These are phyloP conservation scores for Drosophila testacea DNA, from an alignment of 2,888 invertebrate genomes.

Conservation along the genomic window DNA sequence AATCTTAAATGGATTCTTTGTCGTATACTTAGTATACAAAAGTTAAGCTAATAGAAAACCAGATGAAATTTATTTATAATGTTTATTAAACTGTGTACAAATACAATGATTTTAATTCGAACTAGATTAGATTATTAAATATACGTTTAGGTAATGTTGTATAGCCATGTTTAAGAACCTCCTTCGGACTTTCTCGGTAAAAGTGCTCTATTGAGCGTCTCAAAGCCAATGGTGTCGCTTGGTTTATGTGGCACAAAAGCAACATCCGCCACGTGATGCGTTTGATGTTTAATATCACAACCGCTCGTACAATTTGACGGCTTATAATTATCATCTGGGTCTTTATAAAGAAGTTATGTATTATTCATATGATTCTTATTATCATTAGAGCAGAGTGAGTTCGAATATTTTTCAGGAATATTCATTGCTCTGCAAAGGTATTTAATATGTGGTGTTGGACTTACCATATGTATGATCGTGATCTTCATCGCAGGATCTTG, in stretches of 20 bases:
- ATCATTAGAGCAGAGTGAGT: too few relatives aligned
- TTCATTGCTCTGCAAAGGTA: too few relatives aligned
- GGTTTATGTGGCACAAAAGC: constrained; percentile 65
- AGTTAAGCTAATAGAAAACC: constrained; percentile 23
- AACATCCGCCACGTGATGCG: constrained; percentile 63
- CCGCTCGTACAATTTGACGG: constrained; percentile 45
- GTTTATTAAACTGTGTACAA: constrained; percentile 57
- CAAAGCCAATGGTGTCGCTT: constrained; percentile 54
- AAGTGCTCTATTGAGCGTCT: constrained; percentile 42
- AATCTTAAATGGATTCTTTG: constrained; percentile 24
- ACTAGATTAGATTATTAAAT: constrained; percentile 8
- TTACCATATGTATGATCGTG: constrained; percentile 78
- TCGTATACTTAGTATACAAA: constrained; percentile 34
- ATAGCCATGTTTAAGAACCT: constrained; percentile 31
- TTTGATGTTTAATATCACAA: constrained; percentile 44
- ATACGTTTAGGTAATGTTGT: constrained; percentile 41
- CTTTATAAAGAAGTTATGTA: not conserved
- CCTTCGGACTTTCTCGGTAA: not conserved
- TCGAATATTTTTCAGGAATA: too few relatives aligned
- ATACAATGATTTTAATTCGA: constrained; percentile 21
- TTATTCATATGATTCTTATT: too few relatives aligned
- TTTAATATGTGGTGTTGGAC: too few relatives aligned
- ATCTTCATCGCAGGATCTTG: constrained; percentile 65
- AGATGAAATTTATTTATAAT: constrained; percentile 60
- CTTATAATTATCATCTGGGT: constrained; percentile 67